Percentiles rank a stretch among this genome's conserved stretches.
phyloP scores from a whole-genome alignment of 2,113 vertebrate species.

The Anhinga anhinga region DNA sequence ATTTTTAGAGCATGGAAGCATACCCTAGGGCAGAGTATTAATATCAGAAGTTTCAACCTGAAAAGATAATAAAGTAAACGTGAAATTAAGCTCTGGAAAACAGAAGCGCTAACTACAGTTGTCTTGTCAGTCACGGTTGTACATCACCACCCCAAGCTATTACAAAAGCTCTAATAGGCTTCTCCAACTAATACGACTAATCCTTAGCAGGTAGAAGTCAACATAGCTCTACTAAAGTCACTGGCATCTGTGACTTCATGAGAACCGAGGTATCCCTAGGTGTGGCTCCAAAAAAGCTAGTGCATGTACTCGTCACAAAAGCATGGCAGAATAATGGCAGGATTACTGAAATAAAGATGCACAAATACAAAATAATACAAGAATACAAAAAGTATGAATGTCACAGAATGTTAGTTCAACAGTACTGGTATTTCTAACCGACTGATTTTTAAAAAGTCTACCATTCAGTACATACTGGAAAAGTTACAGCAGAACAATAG shows the following conservation, averaged over 20 bases:
- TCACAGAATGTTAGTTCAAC: background rate
- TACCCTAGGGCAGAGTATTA: conserved; percentile 35
- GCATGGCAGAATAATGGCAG: background rate
- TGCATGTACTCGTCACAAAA: background rate
- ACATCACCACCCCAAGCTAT: background rate
- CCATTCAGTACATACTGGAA: conserved; percentile 40
- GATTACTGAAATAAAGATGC: background rate
- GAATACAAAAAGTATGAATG: background rate
- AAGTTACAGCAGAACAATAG: conserved; percentile 57
- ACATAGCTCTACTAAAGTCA: background rate
- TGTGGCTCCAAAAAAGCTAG: background rate
- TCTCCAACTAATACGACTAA: background rate
- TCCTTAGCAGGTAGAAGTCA: background rate
- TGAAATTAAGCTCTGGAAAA: background rate
- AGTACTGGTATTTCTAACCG: conserved; percentile 24
- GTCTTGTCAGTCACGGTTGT: background rate
- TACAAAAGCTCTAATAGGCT: background rate
- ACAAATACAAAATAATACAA: background rate
- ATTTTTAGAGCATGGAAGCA: background rate
- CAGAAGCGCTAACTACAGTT: background rate
- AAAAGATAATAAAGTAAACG: conserved; percentile 8
- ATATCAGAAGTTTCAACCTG: conserved; percentile 15
- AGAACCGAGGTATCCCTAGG: background rate
- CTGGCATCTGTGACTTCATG: background rate
- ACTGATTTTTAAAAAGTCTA: conserved; percentile 33